phyloP scores from a whole-genome alignment of 2,113 vertebrate species.

The Mesembrinibis cayennensis region DNA sequence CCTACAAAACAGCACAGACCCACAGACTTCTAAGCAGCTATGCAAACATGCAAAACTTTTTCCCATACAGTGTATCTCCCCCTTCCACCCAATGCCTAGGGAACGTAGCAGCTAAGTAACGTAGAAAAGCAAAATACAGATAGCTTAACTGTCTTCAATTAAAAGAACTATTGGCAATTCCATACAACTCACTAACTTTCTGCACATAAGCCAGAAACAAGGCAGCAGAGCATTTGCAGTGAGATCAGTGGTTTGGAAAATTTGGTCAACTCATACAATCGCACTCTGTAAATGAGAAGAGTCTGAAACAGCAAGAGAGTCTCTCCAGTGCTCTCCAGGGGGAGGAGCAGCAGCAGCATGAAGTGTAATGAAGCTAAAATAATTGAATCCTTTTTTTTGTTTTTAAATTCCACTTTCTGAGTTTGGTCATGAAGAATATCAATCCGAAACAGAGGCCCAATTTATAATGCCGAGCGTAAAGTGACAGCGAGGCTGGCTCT shows the following conservation, averaged over 20 bases:
- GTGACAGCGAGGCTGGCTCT: not conserved
- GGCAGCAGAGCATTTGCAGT: not conserved
- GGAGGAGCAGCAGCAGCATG: not conserved
- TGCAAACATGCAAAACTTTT: not conserved
- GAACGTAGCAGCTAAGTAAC: not conserved
- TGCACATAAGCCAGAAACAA: not conserved
- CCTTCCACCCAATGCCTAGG: not conserved
- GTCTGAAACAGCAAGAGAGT: not conserved
- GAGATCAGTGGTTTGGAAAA: slow-evolving; percentile 26
- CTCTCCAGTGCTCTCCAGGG: not conserved
- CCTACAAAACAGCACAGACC: not conserved
- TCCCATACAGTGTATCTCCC: not conserved
- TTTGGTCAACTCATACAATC: not conserved
- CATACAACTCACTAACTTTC: not conserved
- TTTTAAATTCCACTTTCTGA: not conserved
- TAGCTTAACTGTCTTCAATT: not conserved
- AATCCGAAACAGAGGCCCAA: not conserved
- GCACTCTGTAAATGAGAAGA: not conserved
- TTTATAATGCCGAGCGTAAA: not conserved
- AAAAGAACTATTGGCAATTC: not conserved
- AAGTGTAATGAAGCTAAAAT: slow-evolving; percentile 22
- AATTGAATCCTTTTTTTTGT: not conserved
- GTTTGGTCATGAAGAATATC: not conserved
- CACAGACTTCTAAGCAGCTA: not conserved
- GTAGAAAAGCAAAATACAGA: not conserved